Conservation (phyloP, 1,140 invertebrate species). For the Drosophila yakuba region DNA sequence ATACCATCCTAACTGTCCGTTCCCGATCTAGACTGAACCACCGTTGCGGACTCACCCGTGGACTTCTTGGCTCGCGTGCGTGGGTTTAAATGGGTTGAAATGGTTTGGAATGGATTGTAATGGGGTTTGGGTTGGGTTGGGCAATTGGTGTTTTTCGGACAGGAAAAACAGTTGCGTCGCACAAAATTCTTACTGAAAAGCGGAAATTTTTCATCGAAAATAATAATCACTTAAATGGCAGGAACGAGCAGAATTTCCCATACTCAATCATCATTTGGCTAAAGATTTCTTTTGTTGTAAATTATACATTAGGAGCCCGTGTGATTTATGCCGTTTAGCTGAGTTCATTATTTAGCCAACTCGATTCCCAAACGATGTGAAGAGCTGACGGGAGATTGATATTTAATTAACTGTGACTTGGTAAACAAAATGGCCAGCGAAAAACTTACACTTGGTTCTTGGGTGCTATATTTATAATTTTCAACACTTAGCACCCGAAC, state of each 20-base stretch:
- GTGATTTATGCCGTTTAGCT: slow-evolving; percentile 10
- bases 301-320: not conserved
- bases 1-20: slow-evolving; percentile 7
- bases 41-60: slow-evolving; percentile 18
- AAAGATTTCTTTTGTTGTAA: not conserved
- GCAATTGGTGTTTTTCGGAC: slow-evolving; percentile 9
- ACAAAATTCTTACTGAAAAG: not conserved
- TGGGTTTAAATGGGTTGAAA: not conserved
- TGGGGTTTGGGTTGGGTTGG: slow-evolving; percentile 14
- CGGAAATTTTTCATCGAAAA: not conserved
- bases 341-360: not conserved
- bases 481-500: not conserved
- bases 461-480: slow-evolving; percentile 4
- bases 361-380: not conserved
- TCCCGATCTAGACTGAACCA: slow-evolving; percentile 13
- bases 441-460: not conserved
- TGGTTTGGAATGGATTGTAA: not conserved
- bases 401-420: slow-evolving; percentile 13
- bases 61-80: slow-evolving; percentile 29
- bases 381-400: not conserved
- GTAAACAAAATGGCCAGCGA: not conserved
- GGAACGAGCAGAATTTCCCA: not conserved
- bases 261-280: not conserved
- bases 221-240: not conserved
- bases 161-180: not conserved